Evolutionary conservation across 2,113 vertebrate species (phyloP).

Genomic region (Bubo blakistoni): DNA sequence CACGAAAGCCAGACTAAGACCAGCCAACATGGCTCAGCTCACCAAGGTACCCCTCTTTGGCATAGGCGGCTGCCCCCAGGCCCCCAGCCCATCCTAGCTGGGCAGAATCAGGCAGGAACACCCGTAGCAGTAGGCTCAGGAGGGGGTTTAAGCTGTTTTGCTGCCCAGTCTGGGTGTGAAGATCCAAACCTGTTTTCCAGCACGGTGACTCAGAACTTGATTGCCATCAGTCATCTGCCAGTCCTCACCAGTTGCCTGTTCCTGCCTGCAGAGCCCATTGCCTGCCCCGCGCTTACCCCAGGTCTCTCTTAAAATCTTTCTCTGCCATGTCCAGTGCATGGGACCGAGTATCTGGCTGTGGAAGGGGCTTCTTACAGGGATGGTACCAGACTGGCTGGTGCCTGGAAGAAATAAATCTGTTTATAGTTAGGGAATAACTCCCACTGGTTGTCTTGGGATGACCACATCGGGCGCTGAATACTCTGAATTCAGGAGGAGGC

Average conservation of each 20-base stretch:
- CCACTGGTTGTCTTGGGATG: neutral
- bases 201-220: neutral
- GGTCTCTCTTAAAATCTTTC: neutral
- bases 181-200: neutral
- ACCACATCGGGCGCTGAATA: rapidly evolving
- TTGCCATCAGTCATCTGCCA: no score
- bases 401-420: neutral
- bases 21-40: neutral
- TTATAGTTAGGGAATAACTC: neutral
- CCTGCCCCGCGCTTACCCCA: neutral
- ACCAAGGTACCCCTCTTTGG: rapidly evolving
- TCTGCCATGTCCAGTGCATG: neutral
- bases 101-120: neutral
- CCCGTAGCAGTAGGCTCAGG: neutral
- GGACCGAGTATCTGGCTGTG: rapidly evolving
- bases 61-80: neutral
- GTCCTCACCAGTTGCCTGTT: neutral
- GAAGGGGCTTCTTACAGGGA: neutral
- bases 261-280: neutral
- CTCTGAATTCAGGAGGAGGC: neutral
- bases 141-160: neutral
- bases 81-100: neutral
- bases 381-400: neutral
- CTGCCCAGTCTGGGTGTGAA: neutral
- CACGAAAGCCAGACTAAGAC: neutral